Conservation (phyloP, 1,140 invertebrate genomes). For the Ptiloglossa arizonensis region DNA sequence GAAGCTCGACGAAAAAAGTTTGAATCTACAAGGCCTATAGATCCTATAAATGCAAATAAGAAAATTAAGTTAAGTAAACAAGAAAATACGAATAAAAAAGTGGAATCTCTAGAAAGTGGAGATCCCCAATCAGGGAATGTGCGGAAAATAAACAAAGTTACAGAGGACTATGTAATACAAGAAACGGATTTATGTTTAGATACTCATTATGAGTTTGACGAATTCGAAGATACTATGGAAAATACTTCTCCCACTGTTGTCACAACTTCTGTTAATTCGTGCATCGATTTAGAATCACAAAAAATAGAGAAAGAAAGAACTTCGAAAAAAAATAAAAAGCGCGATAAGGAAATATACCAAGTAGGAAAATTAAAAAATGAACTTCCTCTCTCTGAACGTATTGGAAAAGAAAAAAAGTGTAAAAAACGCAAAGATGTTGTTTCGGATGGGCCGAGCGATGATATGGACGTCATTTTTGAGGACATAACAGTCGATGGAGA, state of each 20-base stretch:
- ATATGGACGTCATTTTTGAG: conserved; percentile 62
- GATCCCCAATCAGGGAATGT: conserved; percentile 41
- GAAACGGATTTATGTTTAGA: conserved; percentile 64
- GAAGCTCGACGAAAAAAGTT: conserved; percentile 78
- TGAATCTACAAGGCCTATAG: conserved; percentile 74
- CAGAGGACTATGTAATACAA: conserved; percentile 47
- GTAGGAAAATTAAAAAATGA: conserved; percentile 74
- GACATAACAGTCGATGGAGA: conserved; percentile 74
- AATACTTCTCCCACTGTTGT: conserved; percentile 52
- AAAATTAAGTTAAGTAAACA: conserved; percentile 78
- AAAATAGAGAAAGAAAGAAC: conserved; percentile 65
- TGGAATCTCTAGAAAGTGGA: conserved; percentile 39
- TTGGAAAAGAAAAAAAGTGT: conserved; percentile 76
- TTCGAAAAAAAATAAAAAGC: conserved; percentile 77
- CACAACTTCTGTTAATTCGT: conserved; percentile 55
- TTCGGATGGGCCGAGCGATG: conserved; percentile 52
- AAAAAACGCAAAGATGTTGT: conserved; percentile 68
- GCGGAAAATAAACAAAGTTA: conserved; percentile 45
- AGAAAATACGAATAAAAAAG: conserved; percentile 48
- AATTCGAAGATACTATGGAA: conserved; percentile 59
- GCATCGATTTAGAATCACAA: conserved; percentile 59
- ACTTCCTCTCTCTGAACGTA: conserved; percentile 72
- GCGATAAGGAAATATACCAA: conserved; percentile 78
- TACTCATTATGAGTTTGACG: conserved; percentile 66
- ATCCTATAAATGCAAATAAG: conserved; percentile 74